A percentile compares a stretch with the other conserved stretches of the same genome.
These are phyloP conservation scores for Drosophila phalerata DNA, from an alignment of 2,888 invertebrate species.

Conservation along the genomic window DNA sequence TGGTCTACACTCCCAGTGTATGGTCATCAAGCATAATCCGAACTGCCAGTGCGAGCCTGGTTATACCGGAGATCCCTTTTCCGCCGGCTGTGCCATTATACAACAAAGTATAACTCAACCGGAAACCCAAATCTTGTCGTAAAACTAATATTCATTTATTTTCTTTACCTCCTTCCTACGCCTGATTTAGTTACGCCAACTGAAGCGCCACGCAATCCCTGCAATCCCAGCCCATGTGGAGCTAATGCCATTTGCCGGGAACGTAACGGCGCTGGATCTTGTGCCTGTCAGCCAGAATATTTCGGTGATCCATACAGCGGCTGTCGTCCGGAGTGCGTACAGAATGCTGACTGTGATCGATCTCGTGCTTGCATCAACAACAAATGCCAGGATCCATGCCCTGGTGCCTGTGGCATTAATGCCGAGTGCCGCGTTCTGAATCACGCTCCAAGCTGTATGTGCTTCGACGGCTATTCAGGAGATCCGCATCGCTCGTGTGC, in stretches of 20 bases:
- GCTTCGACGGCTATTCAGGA: conserved; percentile 90
- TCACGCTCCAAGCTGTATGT: conserved; percentile 92
- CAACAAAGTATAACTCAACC: conserved; percentile 84
- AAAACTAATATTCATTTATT: conserved; percentile 11
- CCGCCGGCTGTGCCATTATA: conserved; percentile 88
- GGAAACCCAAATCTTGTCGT: background rate
- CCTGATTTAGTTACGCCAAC: conserved; percentile 77
- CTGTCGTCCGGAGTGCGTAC: conserved; percentile 93
- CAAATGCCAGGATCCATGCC: conserved; percentile 92
- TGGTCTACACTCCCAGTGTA: conserved; percentile 91
- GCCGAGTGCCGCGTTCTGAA: conserved; percentile 91
- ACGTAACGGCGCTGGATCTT: conserved; percentile 91
- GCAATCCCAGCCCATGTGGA: conserved; percentile 92
- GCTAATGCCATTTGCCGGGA: conserved; percentile 92
- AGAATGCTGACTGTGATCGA: conserved; percentile 91
- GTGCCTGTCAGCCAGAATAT: conserved; percentile 91
- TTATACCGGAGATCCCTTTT: conserved; percentile 92
- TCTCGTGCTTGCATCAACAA: conserved; percentile 91
- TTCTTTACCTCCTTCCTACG: background rate
- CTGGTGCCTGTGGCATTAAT: conserved; percentile 91
- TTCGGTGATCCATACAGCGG: conserved; percentile 92
- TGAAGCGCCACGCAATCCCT: conserved; percentile 89
- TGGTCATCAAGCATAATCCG: conserved; percentile 91
- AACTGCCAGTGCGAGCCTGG: conserved; percentile 91
- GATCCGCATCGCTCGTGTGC: conserved; percentile 90